phyloP scores from a whole-genome alignment of 2,888 invertebrate genomes.

The Hedychridium roseum region DNA sequence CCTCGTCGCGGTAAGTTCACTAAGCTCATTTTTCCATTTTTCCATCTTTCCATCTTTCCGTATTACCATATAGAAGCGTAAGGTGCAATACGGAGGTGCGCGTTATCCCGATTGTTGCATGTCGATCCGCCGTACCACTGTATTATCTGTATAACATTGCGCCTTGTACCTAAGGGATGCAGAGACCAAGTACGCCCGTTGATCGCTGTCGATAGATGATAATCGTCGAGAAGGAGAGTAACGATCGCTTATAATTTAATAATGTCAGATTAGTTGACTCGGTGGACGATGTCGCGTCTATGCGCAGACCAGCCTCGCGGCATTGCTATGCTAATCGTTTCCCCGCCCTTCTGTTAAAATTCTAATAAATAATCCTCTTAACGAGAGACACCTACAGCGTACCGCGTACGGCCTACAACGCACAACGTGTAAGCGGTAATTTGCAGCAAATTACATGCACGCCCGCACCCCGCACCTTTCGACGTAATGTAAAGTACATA shows the following conservation, averaged over 20 bases:
- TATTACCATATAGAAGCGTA: neutral
- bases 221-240: slow-evolving; percentile 41
- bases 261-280: slow-evolving; percentile 42
- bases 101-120: neutral
- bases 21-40: neutral
- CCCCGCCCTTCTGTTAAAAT: slow-evolving; percentile 35
- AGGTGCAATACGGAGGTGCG: too few species aligned
- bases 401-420: neutral
- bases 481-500: too few species aligned
- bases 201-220: slow-evolving; percentile 55
- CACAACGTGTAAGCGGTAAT: slow-evolving; percentile 9
- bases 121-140: slow-evolving; percentile 44
- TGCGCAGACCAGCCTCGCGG: slow-evolving; percentile 15
- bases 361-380: slow-evolving; percentile 47
- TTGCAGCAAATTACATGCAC: slow-evolving; percentile 16
- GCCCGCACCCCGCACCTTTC: too few species aligned
- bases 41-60: neutral
- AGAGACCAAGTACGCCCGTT: slow-evolving; percentile 23
- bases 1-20: slow-evolving; percentile 77
- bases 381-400: slow-evolving; percentile 23
- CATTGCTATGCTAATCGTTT: slow-evolving; percentile 48
- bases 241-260: slow-evolving; percentile 51
- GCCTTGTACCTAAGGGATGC: slow-evolving; percentile 26
- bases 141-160: slow-evolving; percentile 50
- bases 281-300: slow-evolving; percentile 5